A percentile compares a stretch with the other conserved stretches of the same genome.
Conservation (phyloP, 2,888 invertebrate species). For the Torymus texanus region DNA sequence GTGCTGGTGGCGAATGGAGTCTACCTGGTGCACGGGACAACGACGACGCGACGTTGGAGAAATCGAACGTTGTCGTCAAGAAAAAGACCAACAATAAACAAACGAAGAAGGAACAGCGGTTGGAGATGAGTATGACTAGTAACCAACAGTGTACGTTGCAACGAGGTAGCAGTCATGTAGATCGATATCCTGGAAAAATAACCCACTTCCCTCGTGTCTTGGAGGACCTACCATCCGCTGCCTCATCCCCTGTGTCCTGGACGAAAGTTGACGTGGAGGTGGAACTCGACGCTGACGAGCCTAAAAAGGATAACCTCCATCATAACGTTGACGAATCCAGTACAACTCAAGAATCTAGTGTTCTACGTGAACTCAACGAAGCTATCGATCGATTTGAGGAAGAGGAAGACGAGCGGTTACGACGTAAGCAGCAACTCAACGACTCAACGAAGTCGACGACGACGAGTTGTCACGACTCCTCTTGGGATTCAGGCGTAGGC, state of each 20-base stretch:
- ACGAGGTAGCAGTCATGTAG: too few relatives aligned
- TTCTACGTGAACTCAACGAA: slow-evolving; percentile 69
- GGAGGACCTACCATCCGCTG: background rate
- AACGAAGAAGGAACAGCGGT: too few relatives aligned
- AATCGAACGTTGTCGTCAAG: too few relatives aligned
- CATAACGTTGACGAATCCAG: background rate
- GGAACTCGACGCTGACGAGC: too few relatives aligned
- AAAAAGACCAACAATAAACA: too few relatives aligned
- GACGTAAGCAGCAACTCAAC: slow-evolving; percentile 33
- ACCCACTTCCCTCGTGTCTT: too few relatives aligned
- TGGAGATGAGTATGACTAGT: too few relatives aligned
- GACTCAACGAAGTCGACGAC: slow-evolving; percentile 57
- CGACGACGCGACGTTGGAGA: too few relatives aligned
- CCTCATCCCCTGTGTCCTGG: slow-evolving; percentile 1
- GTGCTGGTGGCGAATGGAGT: slow-evolving; percentile 47
- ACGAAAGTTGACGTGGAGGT: background rate
- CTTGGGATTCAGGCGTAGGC: slow-evolving; percentile 75
- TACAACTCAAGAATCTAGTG: slow-evolving; percentile 57
- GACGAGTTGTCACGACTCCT: slow-evolving; percentile 69
- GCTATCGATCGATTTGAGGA: slow-evolving; percentile 70
- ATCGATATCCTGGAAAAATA: too few relatives aligned
- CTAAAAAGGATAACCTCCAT: slow-evolving; percentile 16
- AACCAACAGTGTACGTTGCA: too few relatives aligned
- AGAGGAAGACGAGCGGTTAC: slow-evolving; percentile 57
- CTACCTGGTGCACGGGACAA: background rate